Evolutionary conservation across 2,113 vertebrate species (phyloP), one percentile per base, ranked within the genome.

Genomic region (Spilogale gracilis): DNA sequence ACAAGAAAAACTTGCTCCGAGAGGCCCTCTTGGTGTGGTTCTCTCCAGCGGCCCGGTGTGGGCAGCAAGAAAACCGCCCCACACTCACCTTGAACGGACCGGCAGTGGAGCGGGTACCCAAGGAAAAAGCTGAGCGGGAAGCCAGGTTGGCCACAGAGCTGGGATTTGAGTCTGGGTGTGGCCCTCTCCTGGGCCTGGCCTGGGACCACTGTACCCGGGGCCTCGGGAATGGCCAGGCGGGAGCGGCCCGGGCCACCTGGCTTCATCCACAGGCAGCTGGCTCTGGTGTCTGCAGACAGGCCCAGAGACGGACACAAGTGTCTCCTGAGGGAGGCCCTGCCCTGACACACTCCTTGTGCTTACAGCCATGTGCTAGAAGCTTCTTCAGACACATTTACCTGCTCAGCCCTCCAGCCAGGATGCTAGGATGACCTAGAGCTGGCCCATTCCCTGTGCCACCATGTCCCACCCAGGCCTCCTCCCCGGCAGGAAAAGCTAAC

Each of bases 1-100:
- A 17, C 43, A 18, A 81, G 82, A n/a, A 85, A 76, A n/a, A 27
- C 76, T 78, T 78, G n/a, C 65, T 63, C 43, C 1, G 18, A 38
- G 14, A 45, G 27, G 52, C 27, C 43, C 89, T 48, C 32, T 16
- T 6, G 52, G 61, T 67, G 25, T 23, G 54, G 18, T 30, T 11
- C 23, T 80, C 71, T 67, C 61, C 61, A 56, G 85, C 1, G 0
- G 16, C 2, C 67, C 16, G 17, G 38, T 3, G 2, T 5, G 73
- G 1, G 67, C 67, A 9, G 25, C 18, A 0, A 20, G 0, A 17
- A 25, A n/a, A 48, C 86, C 3, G 48, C 23, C 48, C 52, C 10
- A 2, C 38, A 3, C 27, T 8, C 43, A 0, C 74, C 63, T 67
- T 7, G 54, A 11, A 86, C 4, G 2, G 12, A 7, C 7, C 0